Evolutionary conservation across 1,140 invertebrate genomes (phyloP), one percentile per base, ranked within the genome.

Genomic region (Zaprionus davidi): DNA sequence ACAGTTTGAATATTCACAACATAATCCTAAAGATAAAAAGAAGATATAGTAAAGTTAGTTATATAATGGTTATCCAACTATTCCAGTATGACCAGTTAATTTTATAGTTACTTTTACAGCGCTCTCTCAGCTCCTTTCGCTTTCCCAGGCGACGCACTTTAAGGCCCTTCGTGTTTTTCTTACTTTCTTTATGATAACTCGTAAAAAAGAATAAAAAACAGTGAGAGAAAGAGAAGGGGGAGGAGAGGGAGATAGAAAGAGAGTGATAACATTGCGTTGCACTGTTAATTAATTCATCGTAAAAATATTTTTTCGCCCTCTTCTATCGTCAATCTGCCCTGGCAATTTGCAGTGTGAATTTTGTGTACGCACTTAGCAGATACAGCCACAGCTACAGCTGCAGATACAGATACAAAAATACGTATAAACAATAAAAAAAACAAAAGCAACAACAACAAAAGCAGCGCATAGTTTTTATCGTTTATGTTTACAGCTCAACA

Each of bases 231-330:
- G 41, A 7, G 28, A 7, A 31, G 6, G 24, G 24, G 24, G 24
- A 1, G 2, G 15, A 41, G 15, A 41, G 41, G 17, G n/a, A 2
- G n/a, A 3, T 2, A 9, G 41, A 7, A 7, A 44, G 41, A 9
- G 41, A 44, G 41, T 44, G 41, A 46, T 57, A 67, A 72, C 55
- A 59, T 59, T 71, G 51, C 51, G 38, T 65, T 78, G 57, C 59
- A 68, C 49, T 84, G 83, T 71, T 88, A 87, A 87, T 87, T 87
- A 81, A 87, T 87, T 88, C 83, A 79, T 86, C 65, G 79, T 69
- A 51, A 51, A 63, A 67, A 77, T 56, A 77, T 71, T 81, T 83
- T 79, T 66, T 51, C 12, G 62, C 44, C 62, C n/a, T 46, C 41
- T 7, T 17, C 41, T 46, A 46, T 62, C 59, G 62, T 53, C 51